Conservation (phyloP, 2,888 invertebrate genomes). For the Volucella inflata region DNA sequence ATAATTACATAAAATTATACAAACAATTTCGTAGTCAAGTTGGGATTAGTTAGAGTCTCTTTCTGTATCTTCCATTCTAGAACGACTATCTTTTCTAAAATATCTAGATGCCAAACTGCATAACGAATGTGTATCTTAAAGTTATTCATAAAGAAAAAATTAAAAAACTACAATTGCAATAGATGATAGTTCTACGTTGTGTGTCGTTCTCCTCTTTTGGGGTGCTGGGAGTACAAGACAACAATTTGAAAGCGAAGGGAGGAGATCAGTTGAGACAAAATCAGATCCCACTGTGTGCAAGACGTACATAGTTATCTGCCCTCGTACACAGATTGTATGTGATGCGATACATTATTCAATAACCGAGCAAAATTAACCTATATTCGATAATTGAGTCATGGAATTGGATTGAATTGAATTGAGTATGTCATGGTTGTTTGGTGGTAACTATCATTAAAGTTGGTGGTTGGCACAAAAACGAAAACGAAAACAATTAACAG, state of each 20-base stretch:
- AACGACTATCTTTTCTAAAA: slow-evolving; percentile 14
- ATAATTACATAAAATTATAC: slow-evolving; percentile 48
- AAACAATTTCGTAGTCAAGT: slow-evolving; percentile 38
- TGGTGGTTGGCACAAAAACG: background rate
- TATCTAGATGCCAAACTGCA: slow-evolving; percentile 49
- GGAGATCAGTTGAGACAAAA: background rate
- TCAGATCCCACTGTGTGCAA: slow-evolving; percentile 11
- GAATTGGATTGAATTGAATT: slow-evolving; percentile 54
- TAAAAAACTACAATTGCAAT: slow-evolving; percentile 60
- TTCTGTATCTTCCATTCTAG: background rate
- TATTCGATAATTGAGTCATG: slow-evolving; percentile 69
- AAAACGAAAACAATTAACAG: slow-evolving; percentile 31
- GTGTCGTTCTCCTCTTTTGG: slow-evolving; percentile 1
- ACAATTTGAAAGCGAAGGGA: slow-evolving; percentile 3
- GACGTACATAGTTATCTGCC: slow-evolving; percentile 7
- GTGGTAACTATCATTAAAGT: background rate
- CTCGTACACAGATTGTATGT: slow-evolving; percentile 19
- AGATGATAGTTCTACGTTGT: slow-evolving; percentile 33
- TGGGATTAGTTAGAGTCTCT: slow-evolving; percentile 32
- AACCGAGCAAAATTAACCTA: slow-evolving; percentile 51
- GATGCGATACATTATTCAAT: slow-evolving; percentile 28
- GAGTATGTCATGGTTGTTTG: slow-evolving; percentile 53
- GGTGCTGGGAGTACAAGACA: slow-evolving; percentile 22
- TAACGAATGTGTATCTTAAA: slow-evolving; percentile 45
- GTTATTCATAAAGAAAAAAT: slow-evolving; percentile 6